phyloP scores from a whole-genome alignment of 2,888 invertebrate species.

The Operophtera brumata region DNA sequence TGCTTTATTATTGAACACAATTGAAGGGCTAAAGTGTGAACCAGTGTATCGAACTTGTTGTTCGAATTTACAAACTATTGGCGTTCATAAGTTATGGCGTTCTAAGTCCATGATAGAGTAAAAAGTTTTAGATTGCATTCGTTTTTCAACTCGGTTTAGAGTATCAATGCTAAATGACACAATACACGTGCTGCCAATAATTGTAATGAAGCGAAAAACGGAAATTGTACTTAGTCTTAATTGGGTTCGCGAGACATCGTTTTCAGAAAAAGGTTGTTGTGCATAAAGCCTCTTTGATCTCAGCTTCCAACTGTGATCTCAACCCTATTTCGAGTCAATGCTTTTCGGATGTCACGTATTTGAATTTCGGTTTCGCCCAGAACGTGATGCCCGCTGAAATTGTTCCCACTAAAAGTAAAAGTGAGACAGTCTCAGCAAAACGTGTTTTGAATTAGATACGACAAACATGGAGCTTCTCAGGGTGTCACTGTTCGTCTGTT shows the following conservation, averaged over 20 bases:
- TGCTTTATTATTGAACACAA: too few relatives aligned
- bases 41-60: too few relatives aligned
- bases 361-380: conserved; percentile 19
- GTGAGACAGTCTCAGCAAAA: conserved; percentile 10
- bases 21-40: too few relatives aligned
- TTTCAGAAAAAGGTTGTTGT: background rate
- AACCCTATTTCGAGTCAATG: conserved; percentile 10
- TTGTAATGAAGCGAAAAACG: background rate
- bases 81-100: too few relatives aligned
- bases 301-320: background rate
- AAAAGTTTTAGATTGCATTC: too few relatives aligned
- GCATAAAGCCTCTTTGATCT: background rate
- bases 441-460: conserved; percentile 19
- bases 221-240: conserved; percentile 1
- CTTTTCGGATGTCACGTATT: conserved; percentile 18
- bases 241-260: background rate
- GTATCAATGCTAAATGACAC: too few relatives aligned
- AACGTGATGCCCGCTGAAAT: conserved; percentile 18
- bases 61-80: too few relatives aligned
- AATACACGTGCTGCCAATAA: too few relatives aligned
- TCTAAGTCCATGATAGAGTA: too few relatives aligned
- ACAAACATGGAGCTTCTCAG: background rate
- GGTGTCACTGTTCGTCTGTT: too few relatives aligned
- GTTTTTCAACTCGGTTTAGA: too few relatives aligned
- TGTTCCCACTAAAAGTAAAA: conserved; percentile 22